Conservation (phyloP, 1,140 invertebrate species). For the Solenopsis fugax region DNA sequence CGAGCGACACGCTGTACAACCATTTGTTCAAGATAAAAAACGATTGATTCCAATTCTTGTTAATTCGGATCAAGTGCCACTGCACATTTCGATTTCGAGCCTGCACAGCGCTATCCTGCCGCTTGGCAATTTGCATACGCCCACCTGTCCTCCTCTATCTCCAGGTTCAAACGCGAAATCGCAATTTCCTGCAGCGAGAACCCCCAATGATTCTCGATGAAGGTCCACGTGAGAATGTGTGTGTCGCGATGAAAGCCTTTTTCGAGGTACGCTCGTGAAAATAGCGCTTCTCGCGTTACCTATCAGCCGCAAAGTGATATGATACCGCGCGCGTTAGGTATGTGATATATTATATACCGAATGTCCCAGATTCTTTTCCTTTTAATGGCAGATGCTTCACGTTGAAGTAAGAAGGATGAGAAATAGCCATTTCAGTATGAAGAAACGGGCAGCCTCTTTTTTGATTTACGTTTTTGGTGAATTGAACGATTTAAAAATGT, state of each 20-base stretch:
- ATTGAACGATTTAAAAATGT: background rate
- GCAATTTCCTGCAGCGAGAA: conserved; percentile 71
- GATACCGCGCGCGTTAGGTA: conserved; percentile 4
- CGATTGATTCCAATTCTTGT: conserved; percentile 12
- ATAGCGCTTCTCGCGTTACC: conserved; percentile 43
- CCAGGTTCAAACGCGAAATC: conserved; percentile 63
- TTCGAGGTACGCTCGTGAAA: conserved; percentile 37
- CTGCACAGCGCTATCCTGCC: background rate
- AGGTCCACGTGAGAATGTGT: conserved; percentile 14
- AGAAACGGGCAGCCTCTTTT: background rate
- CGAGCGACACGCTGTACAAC: background rate
- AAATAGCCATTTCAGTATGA: background rate
- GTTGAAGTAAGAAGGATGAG: conserved; percentile 23
- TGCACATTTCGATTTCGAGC: conserved; percentile 33
- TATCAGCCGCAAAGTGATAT: conserved; percentile 43
- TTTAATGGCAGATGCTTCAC: conserved; percentile 17
- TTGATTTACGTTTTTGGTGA: background rate
- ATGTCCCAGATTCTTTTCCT: conserved; percentile 29
- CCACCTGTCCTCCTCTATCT: conserved; percentile 28
- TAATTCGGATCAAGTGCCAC: conserved; percentile 28
- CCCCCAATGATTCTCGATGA: conserved; percentile 68
- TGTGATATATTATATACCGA: conserved; percentile 37
- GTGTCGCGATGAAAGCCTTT: conserved; percentile 34
- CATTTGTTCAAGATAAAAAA: conserved; percentile 9
- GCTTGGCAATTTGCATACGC: conserved; percentile 68